Base-by-base conservation (phyloP, 2,113 vertebrate genomes). In the Atractosteus spatula region DNA sequence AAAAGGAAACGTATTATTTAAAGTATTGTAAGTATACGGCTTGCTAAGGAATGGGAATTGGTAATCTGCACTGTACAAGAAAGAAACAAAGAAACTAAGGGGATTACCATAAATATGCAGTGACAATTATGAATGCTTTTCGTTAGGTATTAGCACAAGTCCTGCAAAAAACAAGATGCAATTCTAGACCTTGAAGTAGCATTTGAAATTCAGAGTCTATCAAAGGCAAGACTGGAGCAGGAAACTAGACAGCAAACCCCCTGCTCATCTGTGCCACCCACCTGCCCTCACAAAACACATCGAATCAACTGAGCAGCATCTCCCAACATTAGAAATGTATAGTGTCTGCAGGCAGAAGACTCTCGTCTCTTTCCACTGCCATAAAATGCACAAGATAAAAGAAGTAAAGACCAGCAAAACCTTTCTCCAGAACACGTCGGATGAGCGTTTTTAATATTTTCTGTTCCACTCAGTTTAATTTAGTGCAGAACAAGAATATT, bases 61-160 rank as follows among this genome's bases (percentile, higher is more conserved):
- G 14, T 47, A 51, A n/a, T 3, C 67, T 42, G 0, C 63, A 17
- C 61, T 63, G 47, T 42, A 41, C 41, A 41, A 71, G 76, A 70
- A 81, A 84, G 80, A 81, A 82, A 81, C 62, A 74, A 78, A 63
- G 66, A 68, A 77, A 76, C 79, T 75, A 56, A 65, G 71, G 70
- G 79, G 80, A 88, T 87, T 89, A 88, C 88, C 84, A 88, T 89
- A 88, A 78, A 89, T 89, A 85, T 86, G 79, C 85, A 87, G 88
- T 73, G 81, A 66, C 80, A 82, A 79, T 62, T 65, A n/a, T 68
- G 47, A 7, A 47, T 72, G 70, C 74, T 70, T 47, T 17, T 67
- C 66, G 1, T 51, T 72, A 3, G 42, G 42, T 17, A 29, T 29
- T 29, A 29, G n/a, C 54, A 57, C 13, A 14, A 44, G 55, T 42